These are phyloP conservation scores for Matsumurasca onukii DNA, from an alignment of 1,140 invertebrate species.

Conservation along the genomic window DNA sequence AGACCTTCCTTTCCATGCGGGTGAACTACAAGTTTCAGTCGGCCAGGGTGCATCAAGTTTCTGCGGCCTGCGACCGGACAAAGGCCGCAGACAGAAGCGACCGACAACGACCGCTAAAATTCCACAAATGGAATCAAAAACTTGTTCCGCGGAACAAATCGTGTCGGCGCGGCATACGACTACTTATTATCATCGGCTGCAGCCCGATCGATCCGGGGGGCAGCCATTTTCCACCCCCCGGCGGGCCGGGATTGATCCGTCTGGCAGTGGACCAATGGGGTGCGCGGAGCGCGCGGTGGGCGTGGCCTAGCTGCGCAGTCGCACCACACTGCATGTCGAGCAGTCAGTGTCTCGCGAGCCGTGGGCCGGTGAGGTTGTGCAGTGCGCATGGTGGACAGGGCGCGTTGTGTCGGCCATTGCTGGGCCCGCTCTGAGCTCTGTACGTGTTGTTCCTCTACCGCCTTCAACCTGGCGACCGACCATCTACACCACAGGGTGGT, in stretches of 20 bases:
- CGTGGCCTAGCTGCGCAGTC: slow-evolving; percentile 15
- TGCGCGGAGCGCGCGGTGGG: neutral
- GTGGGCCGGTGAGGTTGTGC: slow-evolving; percentile 23
- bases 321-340: slow-evolving; percentile 10
- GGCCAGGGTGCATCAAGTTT: no score
- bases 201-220: slow-evolving; percentile 5
- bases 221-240: slow-evolving; percentile 19
- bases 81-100: no score
- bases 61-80: no score
- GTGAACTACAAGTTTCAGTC: no score
- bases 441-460: slow-evolving; percentile 31
- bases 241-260: neutral
- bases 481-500: slow-evolving; percentile 37
- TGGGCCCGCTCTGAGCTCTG: slow-evolving; percentile 32
- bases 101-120: no score
- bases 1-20: no score
- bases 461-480: slow-evolving; percentile 33
- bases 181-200: neutral
- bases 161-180: neutral
- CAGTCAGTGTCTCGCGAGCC: slow-evolving; percentile 28
- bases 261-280: neutral
- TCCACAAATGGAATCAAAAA: no score
- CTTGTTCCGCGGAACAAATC: no score
- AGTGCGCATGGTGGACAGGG: slow-evolving; percentile 33
- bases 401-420: slow-evolving; percentile 27